Percentiles rank a stretch among this genome's conserved stretches.
These are phyloP conservation scores for Epinephelus fuscoguttatus DNA, from an alignment of 2,113 vertebrate genomes.

Conservation along the genomic window DNA sequence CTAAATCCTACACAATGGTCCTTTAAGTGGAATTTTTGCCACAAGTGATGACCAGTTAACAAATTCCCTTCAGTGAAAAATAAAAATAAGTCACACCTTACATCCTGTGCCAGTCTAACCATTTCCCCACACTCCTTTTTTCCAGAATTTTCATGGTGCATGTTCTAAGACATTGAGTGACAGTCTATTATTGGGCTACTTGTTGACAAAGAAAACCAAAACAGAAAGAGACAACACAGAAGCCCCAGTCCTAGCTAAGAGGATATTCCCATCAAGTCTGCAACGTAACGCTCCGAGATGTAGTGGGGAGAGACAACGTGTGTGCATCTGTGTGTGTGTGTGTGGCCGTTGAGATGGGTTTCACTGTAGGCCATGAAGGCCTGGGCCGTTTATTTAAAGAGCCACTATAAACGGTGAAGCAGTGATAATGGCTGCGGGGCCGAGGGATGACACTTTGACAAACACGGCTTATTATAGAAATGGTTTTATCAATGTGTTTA, in stretches of 20 bases:
- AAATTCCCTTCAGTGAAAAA: neutral
- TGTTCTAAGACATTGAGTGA: neutral
- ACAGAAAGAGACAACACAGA: neutral
- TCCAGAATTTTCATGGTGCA: neutral
- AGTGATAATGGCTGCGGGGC: conserved; percentile 79
- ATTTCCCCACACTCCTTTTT: neutral
- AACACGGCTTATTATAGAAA: conserved; percentile 85
- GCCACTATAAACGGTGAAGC: conserved; percentile 81
- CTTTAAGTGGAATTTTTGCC: neutral
- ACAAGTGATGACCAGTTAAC: neutral
- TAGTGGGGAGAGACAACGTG: conserved; percentile 15
- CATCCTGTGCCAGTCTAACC: neutral
- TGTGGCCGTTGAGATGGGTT: conserved; percentile 59
- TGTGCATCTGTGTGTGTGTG: conserved; percentile 10
- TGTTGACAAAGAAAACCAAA: conserved; percentile 11
- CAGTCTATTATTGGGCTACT: conserved; percentile 15
- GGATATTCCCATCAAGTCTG: conserved; percentile 45
- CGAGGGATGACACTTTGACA: conserved; percentile 82
- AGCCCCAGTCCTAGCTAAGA: conserved; percentile 10
- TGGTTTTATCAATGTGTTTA: conserved; percentile 85
- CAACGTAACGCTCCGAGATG: conserved; percentile 27
- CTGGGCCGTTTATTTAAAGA: conserved; percentile 80
- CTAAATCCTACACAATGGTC: no score
- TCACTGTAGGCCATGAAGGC: conserved; percentile 67
- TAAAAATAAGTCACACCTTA: neutral